phyloP scores from a whole-genome alignment of 2,113 vertebrate species.

The Tringa solitaria region DNA sequence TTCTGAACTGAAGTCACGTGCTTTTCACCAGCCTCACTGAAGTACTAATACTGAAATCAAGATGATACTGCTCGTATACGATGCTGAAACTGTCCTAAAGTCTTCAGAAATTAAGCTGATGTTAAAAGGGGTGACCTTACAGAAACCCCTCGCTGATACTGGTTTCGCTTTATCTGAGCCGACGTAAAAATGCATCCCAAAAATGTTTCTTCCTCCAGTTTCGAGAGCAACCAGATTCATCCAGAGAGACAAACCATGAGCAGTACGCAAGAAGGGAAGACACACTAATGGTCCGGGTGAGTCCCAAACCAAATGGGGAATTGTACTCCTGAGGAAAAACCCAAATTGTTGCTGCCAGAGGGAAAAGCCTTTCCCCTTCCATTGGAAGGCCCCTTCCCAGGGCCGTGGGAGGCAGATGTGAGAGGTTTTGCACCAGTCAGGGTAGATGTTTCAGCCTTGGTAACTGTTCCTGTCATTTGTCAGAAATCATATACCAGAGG shows the following conservation, averaged over 20 bases:
- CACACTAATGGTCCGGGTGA: neutral
- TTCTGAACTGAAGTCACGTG: neutral
- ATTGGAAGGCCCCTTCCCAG: neutral
- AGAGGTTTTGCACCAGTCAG: neutral
- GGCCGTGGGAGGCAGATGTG: neutral
- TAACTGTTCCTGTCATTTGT: neutral
- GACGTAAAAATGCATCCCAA: neutral
- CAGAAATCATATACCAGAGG: neutral
- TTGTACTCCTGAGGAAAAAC: neutral
- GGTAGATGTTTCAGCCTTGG: neutral
- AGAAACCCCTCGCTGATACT: neutral
- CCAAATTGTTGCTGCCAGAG: neutral
- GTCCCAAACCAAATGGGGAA: neutral
- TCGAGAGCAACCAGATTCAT: neutral
- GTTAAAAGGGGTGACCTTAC: neutral
- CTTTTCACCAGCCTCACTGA: neutral
- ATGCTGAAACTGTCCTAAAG: neutral
- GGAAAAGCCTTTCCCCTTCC: neutral
- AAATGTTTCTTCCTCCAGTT: neutral
- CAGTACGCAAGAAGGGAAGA: neutral
- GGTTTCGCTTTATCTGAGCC: neutral
- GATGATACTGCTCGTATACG: neutral
- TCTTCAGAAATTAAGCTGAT: neutral
- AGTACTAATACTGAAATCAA: neutral
- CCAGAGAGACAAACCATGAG: neutral